Conservation (phyloP, 2,797 vertebrate genomes). For the Threskiornis aethiopicus region DNA sequence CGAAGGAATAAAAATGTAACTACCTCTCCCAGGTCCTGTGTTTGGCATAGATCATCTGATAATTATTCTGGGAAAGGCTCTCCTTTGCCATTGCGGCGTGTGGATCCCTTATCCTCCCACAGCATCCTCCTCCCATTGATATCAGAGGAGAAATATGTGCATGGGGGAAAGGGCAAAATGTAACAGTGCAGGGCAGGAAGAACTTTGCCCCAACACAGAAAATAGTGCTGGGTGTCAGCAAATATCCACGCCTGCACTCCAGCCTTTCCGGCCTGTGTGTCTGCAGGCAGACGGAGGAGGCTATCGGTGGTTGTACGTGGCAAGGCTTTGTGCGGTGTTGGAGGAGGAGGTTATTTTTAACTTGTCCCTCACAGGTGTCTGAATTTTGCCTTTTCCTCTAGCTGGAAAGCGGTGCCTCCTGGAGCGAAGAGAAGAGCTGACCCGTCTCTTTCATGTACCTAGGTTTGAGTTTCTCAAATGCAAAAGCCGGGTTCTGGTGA, state of each 20-base stretch:
- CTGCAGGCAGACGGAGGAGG: background rate
- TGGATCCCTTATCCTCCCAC: background rate
- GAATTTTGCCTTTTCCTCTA: background rate
- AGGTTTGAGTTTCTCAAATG: background rate
- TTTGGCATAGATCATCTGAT: background rate
- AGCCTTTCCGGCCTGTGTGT: background rate
- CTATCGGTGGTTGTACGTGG: accelerated
- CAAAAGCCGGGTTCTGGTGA: accelerated
- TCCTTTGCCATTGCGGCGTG: background rate
- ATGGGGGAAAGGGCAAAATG: conserved; percentile 8
- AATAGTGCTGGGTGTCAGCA: background rate
- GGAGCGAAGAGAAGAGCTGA: background rate
- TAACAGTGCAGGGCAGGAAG: background rate
- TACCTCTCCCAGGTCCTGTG: background rate
- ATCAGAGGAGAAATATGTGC: background rate
- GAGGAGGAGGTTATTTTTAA: background rate
- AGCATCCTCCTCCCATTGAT: background rate
- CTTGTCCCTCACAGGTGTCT: background rate
- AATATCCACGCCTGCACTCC: background rate
- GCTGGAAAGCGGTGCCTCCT: background rate
- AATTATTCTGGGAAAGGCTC: background rate
- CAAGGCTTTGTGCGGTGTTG: background rate
- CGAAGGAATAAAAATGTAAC: background rate
- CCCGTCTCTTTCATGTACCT: accelerated
- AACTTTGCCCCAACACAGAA: background rate